Conservation (phyloP, 2,888 invertebrate species). For the Drosophila heteroneura region DNA sequence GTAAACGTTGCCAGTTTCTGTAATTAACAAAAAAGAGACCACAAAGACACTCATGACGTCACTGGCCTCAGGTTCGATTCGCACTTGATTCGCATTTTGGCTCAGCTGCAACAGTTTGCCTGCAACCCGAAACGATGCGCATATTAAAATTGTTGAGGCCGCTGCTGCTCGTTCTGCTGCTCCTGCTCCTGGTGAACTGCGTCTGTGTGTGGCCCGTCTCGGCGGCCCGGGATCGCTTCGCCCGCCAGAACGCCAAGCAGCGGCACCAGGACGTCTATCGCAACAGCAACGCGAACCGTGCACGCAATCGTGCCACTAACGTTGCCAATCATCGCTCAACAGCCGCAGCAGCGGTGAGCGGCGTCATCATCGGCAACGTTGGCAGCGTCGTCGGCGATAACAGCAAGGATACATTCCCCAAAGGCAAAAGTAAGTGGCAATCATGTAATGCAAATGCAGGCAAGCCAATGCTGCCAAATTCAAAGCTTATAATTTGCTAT, state of each 20-base stretch:
- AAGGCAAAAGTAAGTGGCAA: conserved; percentile 90
- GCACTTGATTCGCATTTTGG: conserved; percentile 28
- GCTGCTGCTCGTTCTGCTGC: conserved; percentile 67
- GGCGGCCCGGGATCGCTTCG: conserved; percentile 75
- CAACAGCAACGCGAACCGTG: conserved; percentile 38
- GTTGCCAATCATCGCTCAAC: conserved; percentile 79
- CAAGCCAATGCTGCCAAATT: neutral
- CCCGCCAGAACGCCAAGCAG: conserved; percentile 71
- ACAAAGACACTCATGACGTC: conserved; percentile 66
- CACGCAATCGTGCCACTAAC: conserved; percentile 50
- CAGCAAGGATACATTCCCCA: conserved; percentile 88
- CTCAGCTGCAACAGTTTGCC: conserved; percentile 2
- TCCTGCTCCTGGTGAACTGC: conserved; percentile 77
- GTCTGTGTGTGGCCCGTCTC: conserved; percentile 69
- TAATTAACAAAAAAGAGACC: conserved; percentile 7
- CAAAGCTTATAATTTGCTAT: neutral
- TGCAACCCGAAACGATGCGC: conserved; percentile 67
- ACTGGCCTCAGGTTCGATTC: conserved; percentile 32
- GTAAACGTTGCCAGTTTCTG: conserved; percentile 9
- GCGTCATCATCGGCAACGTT: conserved; percentile 9
- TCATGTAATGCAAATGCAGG: neutral
- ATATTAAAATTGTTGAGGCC: conserved; percentile 61
- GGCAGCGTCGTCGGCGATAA: conserved; percentile 45
- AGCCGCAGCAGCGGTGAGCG: conserved; percentile 28
- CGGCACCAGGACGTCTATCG: conserved; percentile 63